These are phyloP conservation scores for Agrotis puta DNA, from an alignment of 2,888 invertebrate genomes.

Conservation along the genomic window DNA sequence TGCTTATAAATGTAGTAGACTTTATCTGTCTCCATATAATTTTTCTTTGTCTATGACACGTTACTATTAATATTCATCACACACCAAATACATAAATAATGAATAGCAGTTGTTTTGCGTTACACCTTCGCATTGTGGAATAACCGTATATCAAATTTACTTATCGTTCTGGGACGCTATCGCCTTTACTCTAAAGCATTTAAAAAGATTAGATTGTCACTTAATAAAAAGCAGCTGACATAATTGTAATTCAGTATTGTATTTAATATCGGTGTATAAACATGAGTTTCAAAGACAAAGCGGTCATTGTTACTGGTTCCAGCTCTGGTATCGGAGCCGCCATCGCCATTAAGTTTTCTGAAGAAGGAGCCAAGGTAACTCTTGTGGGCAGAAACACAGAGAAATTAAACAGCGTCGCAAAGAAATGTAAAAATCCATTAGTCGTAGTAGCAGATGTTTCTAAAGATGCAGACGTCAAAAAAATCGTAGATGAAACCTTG, in stretches of 20 bases:
- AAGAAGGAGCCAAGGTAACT: constrained; percentile 61
- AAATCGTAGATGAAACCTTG: constrained; percentile 17
- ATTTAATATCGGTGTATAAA: not conserved
- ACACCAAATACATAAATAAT: not conserved
- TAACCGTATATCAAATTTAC: not conserved
- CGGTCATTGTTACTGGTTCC: constrained; percentile 66
- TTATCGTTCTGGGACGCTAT: not conserved
- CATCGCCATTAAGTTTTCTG: constrained; percentile 41
- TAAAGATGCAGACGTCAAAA: constrained; percentile 25
- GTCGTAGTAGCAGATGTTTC: constrained; percentile 12
- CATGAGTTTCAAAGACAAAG: constrained; percentile 64
- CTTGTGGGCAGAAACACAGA: constrained; percentile 58
- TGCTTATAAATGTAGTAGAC: no score
- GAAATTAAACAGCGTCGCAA: constrained; percentile 50
- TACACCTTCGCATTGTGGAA: not conserved
- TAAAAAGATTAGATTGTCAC: constrained; percentile 10
- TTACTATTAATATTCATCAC: not conserved
- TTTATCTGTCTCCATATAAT: no score
- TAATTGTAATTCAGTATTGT: not conserved
- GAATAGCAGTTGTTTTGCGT: not conserved
- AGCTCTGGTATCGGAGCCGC: constrained; percentile 69
- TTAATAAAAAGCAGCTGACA: not conserved
- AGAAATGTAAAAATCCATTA: constrained; percentile 28
- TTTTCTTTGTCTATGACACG: no score
- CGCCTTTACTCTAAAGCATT: not conserved